Percentiles rank a stretch among this genome's conserved stretches.
These are phyloP conservation scores for Rhagium mordax DNA, from an alignment of 2,888 invertebrate species.

Conservation along the genomic window DNA sequence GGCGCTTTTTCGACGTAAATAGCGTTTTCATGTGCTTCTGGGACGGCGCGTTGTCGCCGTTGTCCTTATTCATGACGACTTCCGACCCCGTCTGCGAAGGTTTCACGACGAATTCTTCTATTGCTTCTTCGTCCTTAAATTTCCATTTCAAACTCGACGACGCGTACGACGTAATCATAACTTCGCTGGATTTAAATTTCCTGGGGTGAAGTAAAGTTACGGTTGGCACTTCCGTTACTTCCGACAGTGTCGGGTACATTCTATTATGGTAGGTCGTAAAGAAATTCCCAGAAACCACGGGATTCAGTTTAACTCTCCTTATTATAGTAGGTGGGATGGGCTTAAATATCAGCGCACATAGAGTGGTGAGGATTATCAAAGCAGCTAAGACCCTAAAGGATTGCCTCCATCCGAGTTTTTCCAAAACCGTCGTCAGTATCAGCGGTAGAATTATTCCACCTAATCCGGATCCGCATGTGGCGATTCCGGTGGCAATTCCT, in stretches of 20 bases:
- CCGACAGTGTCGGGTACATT: conserved; percentile 41
- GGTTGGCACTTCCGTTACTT: conserved; percentile 59
- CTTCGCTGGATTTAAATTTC: conserved; percentile 37
- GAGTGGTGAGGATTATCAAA: conserved; percentile 36
- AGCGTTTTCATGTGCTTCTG: conserved; percentile 19
- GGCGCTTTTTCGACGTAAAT: conserved; percentile 16
- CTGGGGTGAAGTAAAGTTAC: conserved; percentile 41
- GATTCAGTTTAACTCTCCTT: conserved; percentile 36
- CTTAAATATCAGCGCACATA: conserved; percentile 53
- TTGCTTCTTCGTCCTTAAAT: conserved; percentile 4
- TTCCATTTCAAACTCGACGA: conserved; percentile 33
- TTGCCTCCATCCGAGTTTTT: conserved; percentile 73
- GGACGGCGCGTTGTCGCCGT: neutral
- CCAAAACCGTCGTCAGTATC: conserved; percentile 70
- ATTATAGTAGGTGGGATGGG: conserved; percentile 52
- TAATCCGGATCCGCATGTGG: conserved; percentile 81
- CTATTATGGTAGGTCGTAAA: conserved; percentile 42
- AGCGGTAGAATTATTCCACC: conserved; percentile 77
- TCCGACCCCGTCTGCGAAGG: conserved; percentile 41
- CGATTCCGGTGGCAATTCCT: conserved; percentile 81
- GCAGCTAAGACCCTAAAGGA: conserved; percentile 73
- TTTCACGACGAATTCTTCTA: neutral
- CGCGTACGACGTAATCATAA: conserved; percentile 35
- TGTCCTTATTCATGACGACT: conserved; percentile 18
- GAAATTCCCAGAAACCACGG: conserved; percentile 31